Base-by-base conservation (phyloP, 2,113 vertebrate species). In the Pundamilia nyererei region DNA sequence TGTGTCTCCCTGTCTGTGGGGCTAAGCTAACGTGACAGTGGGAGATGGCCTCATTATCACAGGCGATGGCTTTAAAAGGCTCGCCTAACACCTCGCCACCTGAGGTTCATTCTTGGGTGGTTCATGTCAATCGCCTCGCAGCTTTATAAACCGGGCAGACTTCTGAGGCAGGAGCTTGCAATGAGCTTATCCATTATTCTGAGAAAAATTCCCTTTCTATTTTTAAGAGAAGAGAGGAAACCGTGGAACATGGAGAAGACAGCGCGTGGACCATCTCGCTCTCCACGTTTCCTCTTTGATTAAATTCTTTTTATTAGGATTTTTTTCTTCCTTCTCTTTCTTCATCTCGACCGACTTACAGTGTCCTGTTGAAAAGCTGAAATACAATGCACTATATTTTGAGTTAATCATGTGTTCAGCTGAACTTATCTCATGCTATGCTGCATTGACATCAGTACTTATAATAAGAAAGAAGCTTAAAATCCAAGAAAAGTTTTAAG, bases 111-210 rank as follows among this genome's bases (percentile, higher is more conserved):
- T 89, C 89, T 53, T 56, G 87, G 89, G 86, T 81, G 89, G 84
- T 83, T 90, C 45, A 1, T 85, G 89, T 92, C 93, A 93, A 89
- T 91, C 79, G 60, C 54, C 47, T 80, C 4, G 53, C 80, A 15
- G 47, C 79, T 53, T 77, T 83, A 70, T 35, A 81, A 87, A 81
- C 55, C 51, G 33, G 90, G 33, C 40, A 12, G 89, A 90, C 89
- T 84, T 94, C 84, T 89, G 82, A 94, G 84, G 84, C 81, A 35
- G 80, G 81, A 89, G 89, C 81, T 87, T 81, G 87, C 80, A 13
- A 89, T 11, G 75, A 89, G 89, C 82, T 93, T 91, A 93, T 94
- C 88, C 89, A 93, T 94, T 93, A 94, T 93, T 94, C 91, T 3
- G 19, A n/a, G 42, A 60, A n/a, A 89, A 90, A 91, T 83, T 88